Percentiles rank a stretch among this genome's conserved stretches.
These are phyloP conservation scores for Chromis chromis DNA, from an alignment of 2,797 vertebrate species.

Conservation along the genomic window DNA sequence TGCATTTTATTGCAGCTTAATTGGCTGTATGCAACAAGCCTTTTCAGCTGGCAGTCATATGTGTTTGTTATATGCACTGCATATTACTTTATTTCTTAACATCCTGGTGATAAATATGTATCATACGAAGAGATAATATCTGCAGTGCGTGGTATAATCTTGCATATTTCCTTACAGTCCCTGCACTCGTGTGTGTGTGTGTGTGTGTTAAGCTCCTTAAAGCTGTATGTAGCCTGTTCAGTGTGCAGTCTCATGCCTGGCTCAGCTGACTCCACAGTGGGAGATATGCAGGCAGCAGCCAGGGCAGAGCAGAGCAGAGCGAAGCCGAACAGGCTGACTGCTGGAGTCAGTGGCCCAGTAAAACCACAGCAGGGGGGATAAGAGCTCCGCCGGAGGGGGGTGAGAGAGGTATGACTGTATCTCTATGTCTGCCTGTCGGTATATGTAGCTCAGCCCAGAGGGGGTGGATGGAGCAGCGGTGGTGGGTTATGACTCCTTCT, in stretches of 20 bases:
- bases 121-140: slow-evolving; percentile 49
- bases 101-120: slow-evolving; percentile 37
- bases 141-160: slow-evolving; percentile 44
- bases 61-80: slow-evolving; percentile 16
- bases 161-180: slow-evolving; percentile 46
- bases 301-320: slow-evolving; percentile 57
- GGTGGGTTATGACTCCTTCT: slow-evolving; percentile 8
- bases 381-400: slow-evolving; percentile 59
- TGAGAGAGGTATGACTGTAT: slow-evolving; percentile 58
- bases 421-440: slow-evolving; percentile 49
- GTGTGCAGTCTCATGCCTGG: slow-evolving; percentile 73
- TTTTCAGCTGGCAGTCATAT: slow-evolving; percentile 32
- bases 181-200: slow-evolving; percentile 42
- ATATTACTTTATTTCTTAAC: slow-evolving; percentile 33
- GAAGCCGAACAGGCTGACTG: slow-evolving; percentile 61
- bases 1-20: slow-evolving; percentile 59
- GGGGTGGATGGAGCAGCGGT: slow-evolving; percentile 15
- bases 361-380: slow-evolving; percentile 77
- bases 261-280: slow-evolving; percentile 76
- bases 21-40: slow-evolving; percentile 35
- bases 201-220: slow-evolving; percentile 46
- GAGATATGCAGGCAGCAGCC: slow-evolving; percentile 65
- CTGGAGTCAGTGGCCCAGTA: slow-evolving; percentile 77
- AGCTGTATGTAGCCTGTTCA: slow-evolving; percentile 65
- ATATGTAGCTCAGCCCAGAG: slow-evolving; percentile 42